These are phyloP conservation scores for Epinephelus cyanopodus DNA, from an alignment of 2,113 vertebrate species.

Conservation along the genomic window DNA sequence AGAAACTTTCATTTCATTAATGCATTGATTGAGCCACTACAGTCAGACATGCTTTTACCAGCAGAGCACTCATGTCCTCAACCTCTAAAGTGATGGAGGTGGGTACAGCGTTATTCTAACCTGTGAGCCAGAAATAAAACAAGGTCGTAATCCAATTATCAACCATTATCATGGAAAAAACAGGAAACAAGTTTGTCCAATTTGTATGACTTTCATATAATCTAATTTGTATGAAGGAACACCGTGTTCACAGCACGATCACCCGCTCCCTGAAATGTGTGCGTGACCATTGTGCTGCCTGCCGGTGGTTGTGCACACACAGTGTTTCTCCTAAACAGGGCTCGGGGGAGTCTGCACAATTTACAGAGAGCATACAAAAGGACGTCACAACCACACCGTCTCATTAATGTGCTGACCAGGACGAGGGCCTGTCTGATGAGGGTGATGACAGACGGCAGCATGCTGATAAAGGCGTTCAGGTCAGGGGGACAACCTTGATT, in stretches of 20 bases:
- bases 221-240: constrained; percentile 5
- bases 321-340: not conserved
- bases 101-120: not conserved
- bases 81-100: not conserved
- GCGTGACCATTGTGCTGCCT: not conserved
- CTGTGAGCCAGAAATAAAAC: not conserved
- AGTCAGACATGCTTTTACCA: constrained; percentile 13
- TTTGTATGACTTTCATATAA: not conserved
- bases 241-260: constrained; percentile 15
- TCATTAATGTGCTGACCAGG: constrained; percentile 46
- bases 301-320: constrained; percentile 1
- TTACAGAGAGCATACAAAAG: constrained; percentile 22
- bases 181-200: not conserved
- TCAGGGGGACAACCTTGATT: constrained; percentile 46
- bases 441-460: constrained; percentile 41
- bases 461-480: constrained; percentile 34
- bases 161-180: not conserved
- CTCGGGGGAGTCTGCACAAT: constrained; percentile 1
- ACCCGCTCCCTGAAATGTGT: constrained; percentile 6
- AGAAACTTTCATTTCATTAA: constrained; percentile 10
- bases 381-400: not conserved
- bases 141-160: not conserved
- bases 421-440: constrained; percentile 5
- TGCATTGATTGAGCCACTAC: constrained; percentile 13
- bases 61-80: constrained; percentile 8